Evolutionary conservation across 2,113 vertebrate species (phyloP).

Genomic region (Oncorhynchus mykiss): DNA sequence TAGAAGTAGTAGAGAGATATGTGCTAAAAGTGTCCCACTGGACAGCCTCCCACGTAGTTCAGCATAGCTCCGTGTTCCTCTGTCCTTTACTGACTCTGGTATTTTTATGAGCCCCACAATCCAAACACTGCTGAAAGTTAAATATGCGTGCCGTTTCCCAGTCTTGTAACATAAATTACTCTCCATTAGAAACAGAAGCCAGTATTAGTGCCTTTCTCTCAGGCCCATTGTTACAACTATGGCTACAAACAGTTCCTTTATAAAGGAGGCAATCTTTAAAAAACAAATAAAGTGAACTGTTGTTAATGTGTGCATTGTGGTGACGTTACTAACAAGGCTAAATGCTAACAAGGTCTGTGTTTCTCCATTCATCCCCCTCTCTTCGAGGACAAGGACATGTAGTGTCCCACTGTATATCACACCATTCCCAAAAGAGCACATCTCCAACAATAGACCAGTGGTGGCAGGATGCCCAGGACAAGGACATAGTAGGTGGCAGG

Average conservation of each 20-base stretch:
- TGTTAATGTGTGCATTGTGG: background rate
- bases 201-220: background rate
- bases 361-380: background rate
- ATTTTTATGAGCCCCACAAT: conserved; percentile 17
- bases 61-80: conserved; percentile 12
- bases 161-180: background rate
- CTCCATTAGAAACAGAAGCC: background rate
- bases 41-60: background rate
- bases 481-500: background rate
- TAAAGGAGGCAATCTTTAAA: background rate
- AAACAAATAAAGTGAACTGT: background rate
- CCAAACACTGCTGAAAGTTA: conserved; percentile 9
- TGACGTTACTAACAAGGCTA: background rate
- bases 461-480: conserved; percentile 67
- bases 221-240: background rate
- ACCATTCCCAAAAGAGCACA: conserved; percentile 69
- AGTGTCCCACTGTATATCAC: conserved; percentile 58
- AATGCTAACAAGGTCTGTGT: background rate
- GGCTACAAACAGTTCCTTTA: background rate
- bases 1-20: conserved; percentile 10
- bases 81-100: conserved; percentile 12
- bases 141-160: background rate
- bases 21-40: background rate
- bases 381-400: conserved; percentile 43
- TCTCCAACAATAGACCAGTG: conserved; percentile 70